These are phyloP conservation scores for Petaurus breviceps DNA, from an alignment of 2,113 vertebrate species.

Conservation along the genomic window DNA sequence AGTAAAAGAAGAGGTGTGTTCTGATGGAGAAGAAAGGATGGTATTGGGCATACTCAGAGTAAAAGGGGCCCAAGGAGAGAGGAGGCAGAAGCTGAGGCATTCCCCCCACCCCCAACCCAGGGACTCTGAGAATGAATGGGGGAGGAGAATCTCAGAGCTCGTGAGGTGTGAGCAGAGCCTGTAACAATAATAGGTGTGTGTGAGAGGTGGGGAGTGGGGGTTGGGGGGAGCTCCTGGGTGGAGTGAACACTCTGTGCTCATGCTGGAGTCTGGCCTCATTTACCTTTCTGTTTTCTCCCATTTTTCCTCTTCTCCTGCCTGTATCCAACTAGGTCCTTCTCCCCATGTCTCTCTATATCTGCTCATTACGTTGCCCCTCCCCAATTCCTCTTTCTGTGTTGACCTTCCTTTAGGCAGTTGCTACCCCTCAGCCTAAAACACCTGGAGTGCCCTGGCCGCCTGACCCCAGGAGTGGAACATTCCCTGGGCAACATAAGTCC, in stretches of 20 bases:
- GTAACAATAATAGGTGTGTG: conserved; percentile 24
- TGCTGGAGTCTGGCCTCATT: neutral
- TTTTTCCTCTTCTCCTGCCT: neutral
- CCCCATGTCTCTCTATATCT: neutral
- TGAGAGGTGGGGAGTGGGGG: neutral
- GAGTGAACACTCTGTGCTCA: neutral
- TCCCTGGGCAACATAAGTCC: neutral
- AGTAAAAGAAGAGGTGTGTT: neutral
- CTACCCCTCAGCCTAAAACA: neutral
- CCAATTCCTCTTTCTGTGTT: neutral
- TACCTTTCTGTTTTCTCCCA: neutral
- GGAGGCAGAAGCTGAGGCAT: neutral
- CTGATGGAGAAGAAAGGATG: too few species aligned
- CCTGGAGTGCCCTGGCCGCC: rapidly evolving
- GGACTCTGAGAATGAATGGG: neutral
- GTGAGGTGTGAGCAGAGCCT: neutral
- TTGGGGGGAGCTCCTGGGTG: neutral
- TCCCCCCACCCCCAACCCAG: neutral
- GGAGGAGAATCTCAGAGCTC: neutral
- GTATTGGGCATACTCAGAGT: neutral
- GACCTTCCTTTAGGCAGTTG: neutral
- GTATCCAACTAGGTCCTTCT: conserved; percentile 4
- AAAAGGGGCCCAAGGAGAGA: neutral
- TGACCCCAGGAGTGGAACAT: neutral
- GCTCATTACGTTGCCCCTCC: neutral